These are phyloP conservation scores for Scaptomyza reducta DNA, from an alignment of 2,888 invertebrate species.

Conservation along the genomic window DNA sequence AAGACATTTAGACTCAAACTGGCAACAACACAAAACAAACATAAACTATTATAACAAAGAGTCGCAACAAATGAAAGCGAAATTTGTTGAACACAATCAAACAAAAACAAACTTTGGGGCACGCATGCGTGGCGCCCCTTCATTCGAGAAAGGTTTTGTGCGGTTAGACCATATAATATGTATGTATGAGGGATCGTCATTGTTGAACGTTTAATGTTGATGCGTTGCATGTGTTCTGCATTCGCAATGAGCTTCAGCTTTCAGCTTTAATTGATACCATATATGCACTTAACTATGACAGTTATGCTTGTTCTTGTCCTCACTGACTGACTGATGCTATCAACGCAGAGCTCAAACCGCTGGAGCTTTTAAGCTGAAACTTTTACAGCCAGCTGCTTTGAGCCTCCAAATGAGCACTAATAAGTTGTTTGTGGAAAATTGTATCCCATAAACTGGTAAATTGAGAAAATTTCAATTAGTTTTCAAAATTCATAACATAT, in stretches of 20 bases:
- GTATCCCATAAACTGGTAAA: no score
- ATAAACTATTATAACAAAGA: slow-evolving; percentile 3
- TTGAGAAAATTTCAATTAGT: no score
- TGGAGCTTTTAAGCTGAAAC: not conserved
- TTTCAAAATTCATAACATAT: no score
- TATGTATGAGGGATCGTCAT: slow-evolving; percentile 16
- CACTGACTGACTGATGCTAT: not conserved
- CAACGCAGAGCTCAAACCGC: no score
- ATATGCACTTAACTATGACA: no score
- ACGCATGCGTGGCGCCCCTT: slow-evolving; percentile 60
- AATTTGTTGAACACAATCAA: slow-evolving; percentile 47
- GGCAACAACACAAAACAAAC: slow-evolving; percentile 17
- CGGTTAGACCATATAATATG: not conserved
- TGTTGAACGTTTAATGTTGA: slow-evolving; percentile 20
- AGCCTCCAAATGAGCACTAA: no score
- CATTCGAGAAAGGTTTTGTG: not conserved
- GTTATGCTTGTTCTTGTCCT: not conserved
- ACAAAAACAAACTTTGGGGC: slow-evolving; percentile 18
- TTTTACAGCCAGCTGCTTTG: not conserved
- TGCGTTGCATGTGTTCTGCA: slow-evolving; percentile 44
- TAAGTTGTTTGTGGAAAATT: no score
- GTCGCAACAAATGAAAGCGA: slow-evolving; percentile 45
- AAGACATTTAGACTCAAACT: slow-evolving; percentile 46
- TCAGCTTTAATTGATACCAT: no score
- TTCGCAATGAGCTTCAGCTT: slow-evolving; percentile 52